Percentiles rank a stretch among this genome's conserved stretches.
These are phyloP conservation scores for Eumeta japonica DNA, from an alignment of 1,140 invertebrate genomes.

Conservation along the genomic window DNA sequence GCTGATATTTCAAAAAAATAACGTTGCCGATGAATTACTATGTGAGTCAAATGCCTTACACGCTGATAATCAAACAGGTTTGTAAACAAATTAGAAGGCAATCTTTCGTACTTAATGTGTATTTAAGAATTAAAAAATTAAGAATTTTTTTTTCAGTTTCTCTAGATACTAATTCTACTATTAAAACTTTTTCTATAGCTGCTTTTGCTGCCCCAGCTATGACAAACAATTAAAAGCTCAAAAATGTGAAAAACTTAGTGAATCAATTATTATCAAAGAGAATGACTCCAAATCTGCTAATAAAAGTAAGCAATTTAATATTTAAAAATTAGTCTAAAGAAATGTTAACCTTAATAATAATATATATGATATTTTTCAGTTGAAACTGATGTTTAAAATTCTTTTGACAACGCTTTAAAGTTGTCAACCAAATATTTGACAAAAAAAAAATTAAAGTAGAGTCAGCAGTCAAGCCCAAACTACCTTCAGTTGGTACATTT, in stretches of 20 bases:
- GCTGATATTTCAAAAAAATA: not conserved
- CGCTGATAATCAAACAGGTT: constrained; percentile 1
- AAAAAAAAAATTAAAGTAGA: too few relatives aligned
- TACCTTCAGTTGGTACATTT: too few relatives aligned
- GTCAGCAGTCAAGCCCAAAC: too few relatives aligned
- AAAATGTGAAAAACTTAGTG: constrained; percentile 1
- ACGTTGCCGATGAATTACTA: not conserved
- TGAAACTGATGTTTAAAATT: too few relatives aligned
- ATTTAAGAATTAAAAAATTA: not conserved
- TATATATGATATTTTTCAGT: not conserved
- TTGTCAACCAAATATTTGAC: too few relatives aligned
- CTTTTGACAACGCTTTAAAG: too few relatives aligned
- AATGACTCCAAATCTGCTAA: constrained; percentile 1
- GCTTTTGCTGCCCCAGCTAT: constrained; percentile 1
- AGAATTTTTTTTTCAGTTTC: not conserved
- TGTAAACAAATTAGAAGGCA: constrained; percentile 1
- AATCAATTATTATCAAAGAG: not conserved
- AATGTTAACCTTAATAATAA: not conserved
- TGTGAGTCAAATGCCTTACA: not conserved
- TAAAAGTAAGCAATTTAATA: not conserved
- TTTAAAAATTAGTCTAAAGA: not conserved
- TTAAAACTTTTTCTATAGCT: not conserved
- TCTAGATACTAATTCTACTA: not conserved
- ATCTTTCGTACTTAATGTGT: constrained; percentile 1
- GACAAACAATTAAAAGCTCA: not conserved